Evolutionary conservation across 1,140 invertebrate genomes (phyloP).

Genomic region (Rhyacophila brunnea): DNA sequence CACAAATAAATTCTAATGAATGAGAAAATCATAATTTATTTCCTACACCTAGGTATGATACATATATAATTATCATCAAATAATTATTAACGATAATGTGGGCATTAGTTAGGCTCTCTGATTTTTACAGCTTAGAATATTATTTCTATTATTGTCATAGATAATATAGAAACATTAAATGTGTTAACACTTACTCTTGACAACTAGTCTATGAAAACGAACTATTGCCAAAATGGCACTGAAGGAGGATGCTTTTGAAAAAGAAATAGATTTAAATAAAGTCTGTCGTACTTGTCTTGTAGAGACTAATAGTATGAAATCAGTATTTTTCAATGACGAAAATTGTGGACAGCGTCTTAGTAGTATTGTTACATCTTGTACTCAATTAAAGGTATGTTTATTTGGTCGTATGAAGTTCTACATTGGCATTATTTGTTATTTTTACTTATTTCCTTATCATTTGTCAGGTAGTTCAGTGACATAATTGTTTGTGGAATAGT

Average conservation of each 20-base stretch:
- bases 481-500: background rate
- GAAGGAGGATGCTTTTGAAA: slow-evolving; percentile 5
- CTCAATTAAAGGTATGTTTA: slow-evolving; percentile 26
- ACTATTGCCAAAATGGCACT: slow-evolving; percentile 12
- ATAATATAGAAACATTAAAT: too few species aligned
- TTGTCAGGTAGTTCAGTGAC: background rate
- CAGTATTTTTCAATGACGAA: slow-evolving; percentile 11
- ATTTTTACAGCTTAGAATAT: too few species aligned
- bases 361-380: slow-evolving; percentile 23
- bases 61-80: too few species aligned
- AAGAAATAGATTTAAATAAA: slow-evolving; percentile 19
- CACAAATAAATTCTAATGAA: too few species aligned
- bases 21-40: too few species aligned
- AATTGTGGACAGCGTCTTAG: background rate
- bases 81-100: too few species aligned
- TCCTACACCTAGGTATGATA: too few species aligned
- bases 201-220: too few species aligned
- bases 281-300: slow-evolving; percentile 26
- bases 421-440: background rate
- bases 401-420: slow-evolving; percentile 2
- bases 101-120: too few species aligned
- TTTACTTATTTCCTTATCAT: background rate
- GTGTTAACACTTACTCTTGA: too few species aligned
- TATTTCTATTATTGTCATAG: too few species aligned
- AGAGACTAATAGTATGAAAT: slow-evolving; percentile 13